phyloP scores from a whole-genome alignment of 2,113 vertebrate species.

The Ifrita kowaldi region DNA sequence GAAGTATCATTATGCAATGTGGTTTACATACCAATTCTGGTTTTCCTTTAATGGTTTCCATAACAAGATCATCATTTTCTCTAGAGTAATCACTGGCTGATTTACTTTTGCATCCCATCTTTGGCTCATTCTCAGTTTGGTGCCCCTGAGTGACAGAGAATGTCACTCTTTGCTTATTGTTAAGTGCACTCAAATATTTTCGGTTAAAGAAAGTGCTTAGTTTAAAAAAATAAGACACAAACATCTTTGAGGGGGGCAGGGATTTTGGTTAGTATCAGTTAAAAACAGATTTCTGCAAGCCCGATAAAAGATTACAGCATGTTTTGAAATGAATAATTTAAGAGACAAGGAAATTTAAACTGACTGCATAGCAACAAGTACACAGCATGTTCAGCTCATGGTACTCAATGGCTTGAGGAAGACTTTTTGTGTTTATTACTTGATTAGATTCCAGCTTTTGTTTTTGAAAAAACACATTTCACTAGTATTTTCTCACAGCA shows the following conservation, averaged over 20 bases:
- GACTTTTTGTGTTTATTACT: background rate
- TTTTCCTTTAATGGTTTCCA: conserved; percentile 62
- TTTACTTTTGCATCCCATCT: conserved; percentile 50
- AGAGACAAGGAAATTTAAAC: background rate
- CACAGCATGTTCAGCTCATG: background rate
- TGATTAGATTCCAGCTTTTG: background rate
- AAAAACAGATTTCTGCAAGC: conserved; percentile 45
- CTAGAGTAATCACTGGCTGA: conserved; percentile 41
- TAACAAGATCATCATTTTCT: conserved; percentile 61
- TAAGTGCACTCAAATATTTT: background rate
- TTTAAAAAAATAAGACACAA: background rate
- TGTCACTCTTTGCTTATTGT: conserved; percentile 25
- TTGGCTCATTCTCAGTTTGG: conserved; percentile 38
- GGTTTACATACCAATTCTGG: conserved; percentile 47
- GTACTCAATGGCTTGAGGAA: background rate
- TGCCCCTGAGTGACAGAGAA: conserved; percentile 54
- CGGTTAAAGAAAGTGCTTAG: background rate
- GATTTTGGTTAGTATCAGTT: background rate
- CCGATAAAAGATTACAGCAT: background rate
- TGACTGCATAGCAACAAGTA: background rate
- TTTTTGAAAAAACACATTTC: background rate
- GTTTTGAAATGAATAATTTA: background rate
- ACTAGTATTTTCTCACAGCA: background rate
- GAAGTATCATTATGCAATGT: background rate
- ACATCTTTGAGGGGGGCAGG: background rate